These are phyloP conservation scores for Oreochromis mossambicus DNA, from an alignment of 2,797 vertebrate genomes.

Conservation along the genomic window DNA sequence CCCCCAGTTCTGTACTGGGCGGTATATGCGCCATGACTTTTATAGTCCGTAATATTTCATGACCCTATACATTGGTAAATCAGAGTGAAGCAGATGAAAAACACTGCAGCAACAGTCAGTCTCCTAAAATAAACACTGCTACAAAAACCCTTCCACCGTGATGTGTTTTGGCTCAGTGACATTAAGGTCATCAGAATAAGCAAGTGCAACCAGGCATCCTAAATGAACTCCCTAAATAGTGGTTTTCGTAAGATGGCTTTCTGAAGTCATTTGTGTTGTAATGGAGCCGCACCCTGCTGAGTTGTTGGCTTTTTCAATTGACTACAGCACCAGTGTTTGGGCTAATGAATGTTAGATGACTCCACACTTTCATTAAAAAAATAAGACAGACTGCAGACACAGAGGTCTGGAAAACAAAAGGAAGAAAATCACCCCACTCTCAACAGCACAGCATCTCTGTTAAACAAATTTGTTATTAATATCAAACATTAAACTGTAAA, in stretches of 20 bases:
- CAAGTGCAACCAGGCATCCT: slow-evolving; percentile 47
- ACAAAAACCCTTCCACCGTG: neutral
- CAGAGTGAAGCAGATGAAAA: slow-evolving; percentile 29
- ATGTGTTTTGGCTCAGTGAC: slow-evolving; percentile 40
- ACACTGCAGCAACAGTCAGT: neutral
- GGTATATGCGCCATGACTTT: slow-evolving; percentile 48
- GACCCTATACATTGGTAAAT: slow-evolving; percentile 59
- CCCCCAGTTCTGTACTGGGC: slow-evolving; percentile 18
- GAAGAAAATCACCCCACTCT: neutral
- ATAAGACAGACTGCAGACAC: neutral
- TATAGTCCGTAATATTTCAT: slow-evolving; percentile 72
- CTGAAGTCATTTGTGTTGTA: slow-evolving; percentile 57
- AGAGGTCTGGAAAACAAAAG: neutral
- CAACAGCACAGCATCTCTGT: neutral
- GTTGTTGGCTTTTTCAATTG: slow-evolving; percentile 39
- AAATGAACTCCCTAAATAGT: slow-evolving; percentile 60
- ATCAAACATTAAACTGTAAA: neutral
- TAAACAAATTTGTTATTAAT: neutral
- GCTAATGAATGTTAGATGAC: slow-evolving; percentile 50
- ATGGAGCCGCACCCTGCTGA: slow-evolving; percentile 44
- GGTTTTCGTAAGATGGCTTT: slow-evolving; percentile 38
- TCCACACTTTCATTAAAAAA: slow-evolving; percentile 40
- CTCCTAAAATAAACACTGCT: slow-evolving; percentile 11
- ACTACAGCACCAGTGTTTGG: slow-evolving; percentile 33
- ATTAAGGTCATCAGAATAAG: slow-evolving; percentile 52